Conservation (phyloP, 2,888 invertebrate genomes). For the Napeogenes inachia region DNA sequence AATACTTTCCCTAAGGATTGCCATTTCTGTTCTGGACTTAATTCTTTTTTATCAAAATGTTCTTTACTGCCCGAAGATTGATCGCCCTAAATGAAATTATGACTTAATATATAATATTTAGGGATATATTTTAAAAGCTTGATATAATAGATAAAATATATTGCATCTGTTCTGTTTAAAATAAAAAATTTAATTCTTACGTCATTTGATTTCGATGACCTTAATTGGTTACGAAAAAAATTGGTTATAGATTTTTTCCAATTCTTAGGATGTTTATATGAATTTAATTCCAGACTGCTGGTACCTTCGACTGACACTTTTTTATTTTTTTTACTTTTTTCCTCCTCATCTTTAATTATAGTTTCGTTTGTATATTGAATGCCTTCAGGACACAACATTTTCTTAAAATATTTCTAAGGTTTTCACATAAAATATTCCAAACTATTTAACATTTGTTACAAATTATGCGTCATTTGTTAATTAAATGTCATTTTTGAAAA, state of each 20-base stretch:
- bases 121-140: neutral
- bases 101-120: neutral
- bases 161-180: neutral
- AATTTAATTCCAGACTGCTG: conserved; percentile 51
- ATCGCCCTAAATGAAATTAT: conserved; percentile 53
- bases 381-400: conserved; percentile 67
- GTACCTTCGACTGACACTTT: conserved; percentile 51
- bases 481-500: conserved; percentile 33
- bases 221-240: conserved; percentile 65
- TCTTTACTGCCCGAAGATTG: conserved; percentile 56
- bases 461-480: conserved; percentile 32
- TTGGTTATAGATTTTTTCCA: conserved; percentile 71
- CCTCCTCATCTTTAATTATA: conserved; percentile 46
- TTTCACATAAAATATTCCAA: conserved; percentile 47
- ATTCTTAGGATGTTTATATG: conserved; percentile 60
- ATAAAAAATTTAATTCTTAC: conserved; percentile 43
- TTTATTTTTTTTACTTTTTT: conserved; percentile 45
- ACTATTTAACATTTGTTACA: conserved; percentile 39
- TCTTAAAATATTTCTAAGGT: conserved; percentile 42
- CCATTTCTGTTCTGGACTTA: conserved; percentile 68
- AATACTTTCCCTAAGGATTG: conserved; percentile 71
- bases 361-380: conserved; percentile 48
- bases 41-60: conserved; percentile 57
- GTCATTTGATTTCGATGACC: conserved; percentile 67
- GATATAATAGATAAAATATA: neutral